Conservation (phyloP, 30 jellyfish, hydroid and myxozoan species). For the Rhopilema esculentum region DNA sequence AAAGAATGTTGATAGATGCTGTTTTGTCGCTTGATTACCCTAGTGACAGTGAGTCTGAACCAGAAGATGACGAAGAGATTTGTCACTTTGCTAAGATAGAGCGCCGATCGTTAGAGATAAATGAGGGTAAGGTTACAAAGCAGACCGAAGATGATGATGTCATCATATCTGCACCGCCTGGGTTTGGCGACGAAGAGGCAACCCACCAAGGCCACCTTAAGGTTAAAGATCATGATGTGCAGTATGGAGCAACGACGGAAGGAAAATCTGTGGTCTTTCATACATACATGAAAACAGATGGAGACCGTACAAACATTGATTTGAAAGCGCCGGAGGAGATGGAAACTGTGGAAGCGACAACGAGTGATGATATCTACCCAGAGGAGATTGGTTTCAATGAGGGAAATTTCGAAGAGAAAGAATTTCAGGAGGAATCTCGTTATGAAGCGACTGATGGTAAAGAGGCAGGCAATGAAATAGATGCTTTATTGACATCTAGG, state of each 20-base stretch:
- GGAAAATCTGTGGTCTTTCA: conserved; percentile 56
- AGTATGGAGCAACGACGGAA: conserved; percentile 65
- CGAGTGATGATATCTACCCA: too few relatives aligned
- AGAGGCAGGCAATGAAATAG: neutral
- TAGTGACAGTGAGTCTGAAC: conserved; percentile 58
- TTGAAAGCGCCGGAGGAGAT: neutral
- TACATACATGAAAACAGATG: conserved; percentile 3
- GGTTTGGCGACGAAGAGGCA: conserved; percentile 21
- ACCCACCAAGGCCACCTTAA: conserved; percentile 34
- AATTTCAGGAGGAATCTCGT: neutral
- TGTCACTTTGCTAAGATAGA: conserved; percentile 63
- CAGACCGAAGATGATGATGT: conserved; percentile 1
- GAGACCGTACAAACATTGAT: neutral
- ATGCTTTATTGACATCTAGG: neutral
- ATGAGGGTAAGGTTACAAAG: neutral
- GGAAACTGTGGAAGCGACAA: too few relatives aligned
- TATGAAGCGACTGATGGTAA: neutral
- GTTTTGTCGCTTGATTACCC: conserved; percentile 65
- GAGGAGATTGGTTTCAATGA: too few relatives aligned
- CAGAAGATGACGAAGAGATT: conserved; percentile 41
- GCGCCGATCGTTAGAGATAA: conserved; percentile 38
- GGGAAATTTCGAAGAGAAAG: neutral
- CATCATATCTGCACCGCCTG: conserved; percentile 60
- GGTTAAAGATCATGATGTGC: conserved; percentile 52
- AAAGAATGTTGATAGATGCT: conserved; percentile 68